Evolutionary conservation across 2,888 invertebrate species (phyloP), one percentile per base, ranked within the genome.

Genomic region (Alcis repandata): DNA sequence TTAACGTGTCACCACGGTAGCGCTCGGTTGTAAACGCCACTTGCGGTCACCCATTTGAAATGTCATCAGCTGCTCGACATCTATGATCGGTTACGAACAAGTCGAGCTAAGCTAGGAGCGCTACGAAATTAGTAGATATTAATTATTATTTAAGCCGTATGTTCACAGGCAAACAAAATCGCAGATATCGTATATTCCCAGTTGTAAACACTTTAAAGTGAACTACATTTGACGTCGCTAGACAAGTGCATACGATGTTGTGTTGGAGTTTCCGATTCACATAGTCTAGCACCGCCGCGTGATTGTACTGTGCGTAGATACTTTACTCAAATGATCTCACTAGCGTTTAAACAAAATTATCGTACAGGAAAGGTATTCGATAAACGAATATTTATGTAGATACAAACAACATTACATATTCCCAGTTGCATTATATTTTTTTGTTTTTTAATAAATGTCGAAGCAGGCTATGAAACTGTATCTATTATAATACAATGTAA

Each of bases 321-420:
- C n/a, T 27, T 27, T 46, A 43, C 2, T 22, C 22, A 3, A n/a
- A 15, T 15, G 48, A 48, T 48, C 48, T 48, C 48, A 48, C 15
- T 15, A 32, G 22, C 9, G 15, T 48, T 48, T 48, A 32, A 48
- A 48, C 32, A 32, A 48, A 48, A 48, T 48, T 48, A 48, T 32
- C 15, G 8, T 48, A 48, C 13, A 45, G 13, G 20, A 8, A 27
- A 27, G 13, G n/a, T 20, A 45, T 45, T 6, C 1, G 2, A 45
- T 46, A n/a, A 27, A n/a, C n/a, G n/a, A 10, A 46, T 2, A n/a
- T 46, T 27, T 10, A 8, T 27, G 27, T 10, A 10, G 1, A 41
- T 7, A 9, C 7, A 19, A n/a, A 41, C 15, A 41, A 19, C n/a
- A 46, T 3, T n/a, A 1, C 2, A 10, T 19, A 43, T 10, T 19